Percentiles rank a stretch among this genome's conserved stretches.
Evolutionary conservation across 1,140 invertebrate genomes (phyloP).

Genomic region (Phthorimaea operculella): DNA sequence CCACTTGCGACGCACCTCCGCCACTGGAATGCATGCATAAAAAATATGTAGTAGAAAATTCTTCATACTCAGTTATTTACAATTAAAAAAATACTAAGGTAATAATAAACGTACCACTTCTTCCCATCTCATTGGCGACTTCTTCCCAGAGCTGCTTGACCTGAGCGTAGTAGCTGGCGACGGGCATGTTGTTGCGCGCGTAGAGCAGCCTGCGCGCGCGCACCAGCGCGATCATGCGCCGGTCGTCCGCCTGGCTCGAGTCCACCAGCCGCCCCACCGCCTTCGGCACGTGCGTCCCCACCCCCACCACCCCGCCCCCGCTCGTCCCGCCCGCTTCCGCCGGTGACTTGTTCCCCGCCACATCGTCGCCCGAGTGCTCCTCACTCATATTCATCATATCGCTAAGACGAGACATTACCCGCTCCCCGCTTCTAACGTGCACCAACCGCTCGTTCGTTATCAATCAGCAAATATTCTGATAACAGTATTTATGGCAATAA

Average conservation of each 20-base stretch:
- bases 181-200: slow-evolving; percentile 56
- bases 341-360: slow-evolving; percentile 11
- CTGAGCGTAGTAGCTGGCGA: slow-evolving; percentile 50
- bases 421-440: background rate
- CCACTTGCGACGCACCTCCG: slow-evolving; percentile 57
- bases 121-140: slow-evolving; percentile 46
- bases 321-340: slow-evolving; percentile 9
- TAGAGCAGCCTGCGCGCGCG: slow-evolving; percentile 45
- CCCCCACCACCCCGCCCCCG: background rate
- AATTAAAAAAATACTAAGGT: too few relatives aligned
- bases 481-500: background rate
- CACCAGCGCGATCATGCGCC: slow-evolving; percentile 48
- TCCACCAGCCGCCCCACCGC: slow-evolving; percentile 44
- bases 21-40: slow-evolving; percentile 31
- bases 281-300: too few relatives aligned
- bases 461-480: too few relatives aligned
- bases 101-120: slow-evolving; percentile 41
- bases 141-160: slow-evolving; percentile 48
- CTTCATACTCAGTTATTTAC: too few relatives aligned
- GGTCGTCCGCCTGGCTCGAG: slow-evolving; percentile 52
- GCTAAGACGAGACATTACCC: background rate
- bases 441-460: too few relatives aligned
- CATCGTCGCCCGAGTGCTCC: slow-evolving; percentile 9
- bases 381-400: background rate
- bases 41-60: slow-evolving; percentile 5